Percentiles rank a stretch among this genome's conserved stretches.
Conservation (phyloP, 2,888 invertebrate species). For the Pecten maximus region DNA sequence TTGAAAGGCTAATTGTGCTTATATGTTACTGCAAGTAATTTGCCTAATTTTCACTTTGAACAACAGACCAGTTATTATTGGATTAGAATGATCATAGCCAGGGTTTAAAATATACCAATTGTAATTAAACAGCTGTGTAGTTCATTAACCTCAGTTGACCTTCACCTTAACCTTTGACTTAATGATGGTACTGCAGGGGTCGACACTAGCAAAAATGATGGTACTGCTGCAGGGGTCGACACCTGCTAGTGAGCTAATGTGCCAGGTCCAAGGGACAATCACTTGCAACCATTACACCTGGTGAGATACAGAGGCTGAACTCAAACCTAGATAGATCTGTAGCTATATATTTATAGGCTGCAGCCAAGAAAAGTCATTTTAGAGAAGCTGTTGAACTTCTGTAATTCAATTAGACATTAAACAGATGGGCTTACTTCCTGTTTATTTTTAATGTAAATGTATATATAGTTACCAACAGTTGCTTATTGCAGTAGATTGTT, state of each 20-base stretch:
- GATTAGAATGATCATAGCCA: no score
- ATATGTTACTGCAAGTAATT: not conserved
- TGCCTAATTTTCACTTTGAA: no score
- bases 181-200: not conserved
- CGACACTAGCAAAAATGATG: not conserved
- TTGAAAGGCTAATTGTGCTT: not conserved
- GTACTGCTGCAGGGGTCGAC: not conserved
- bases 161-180: not conserved
- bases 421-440: conserved; percentile 1
- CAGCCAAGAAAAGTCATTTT: not conserved
- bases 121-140: no score
- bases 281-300: not conserved
- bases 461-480: not conserved
- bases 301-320: not conserved
- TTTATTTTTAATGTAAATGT: not conserved
- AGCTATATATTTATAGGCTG: not conserved
- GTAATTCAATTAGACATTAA: not conserved
- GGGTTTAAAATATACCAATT: no score
- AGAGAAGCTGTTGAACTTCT: not conserved
- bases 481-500: not conserved
- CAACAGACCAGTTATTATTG: no score
- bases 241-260: not conserved
- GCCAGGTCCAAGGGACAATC: not conserved
- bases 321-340: no score
- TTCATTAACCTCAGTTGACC: not conserved